Evolutionary conservation across 37 sponge, comb jelly and placozoan species (phyloP).

Genomic region (Oscarella lobularis): DNA sequence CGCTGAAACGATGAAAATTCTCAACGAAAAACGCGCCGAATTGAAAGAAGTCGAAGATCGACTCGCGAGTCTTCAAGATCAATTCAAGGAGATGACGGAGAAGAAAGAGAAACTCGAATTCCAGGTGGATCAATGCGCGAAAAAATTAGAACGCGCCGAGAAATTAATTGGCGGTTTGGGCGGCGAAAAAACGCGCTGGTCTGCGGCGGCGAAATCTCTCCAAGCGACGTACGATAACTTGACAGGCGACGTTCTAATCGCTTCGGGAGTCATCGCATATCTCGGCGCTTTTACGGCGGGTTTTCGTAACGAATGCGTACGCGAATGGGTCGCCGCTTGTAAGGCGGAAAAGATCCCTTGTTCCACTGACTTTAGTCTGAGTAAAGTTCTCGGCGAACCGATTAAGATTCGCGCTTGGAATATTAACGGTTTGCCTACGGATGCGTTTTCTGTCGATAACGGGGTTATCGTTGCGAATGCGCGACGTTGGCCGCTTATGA

Average conservation of each 20-base stretch:
- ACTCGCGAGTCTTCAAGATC: conserved; percentile 63
- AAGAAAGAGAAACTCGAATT: conserved; percentile 85
- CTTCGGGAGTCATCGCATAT: conserved; percentile 94
- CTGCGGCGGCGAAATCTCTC: conserved; percentile 61
- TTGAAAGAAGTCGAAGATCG: conserved; percentile 83
- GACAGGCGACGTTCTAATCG: conserved; percentile 91
- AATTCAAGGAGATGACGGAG: conserved; percentile 76
- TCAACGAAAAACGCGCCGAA: conserved; percentile 86
- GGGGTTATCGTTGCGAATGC: conserved; percentile 93
- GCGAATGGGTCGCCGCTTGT: conserved; percentile 74
- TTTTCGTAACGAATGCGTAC: conserved; percentile 33
- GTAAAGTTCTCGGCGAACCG: conserved; percentile 92
- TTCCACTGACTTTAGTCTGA: conserved; percentile 72
- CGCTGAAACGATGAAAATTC: conserved; percentile 64
- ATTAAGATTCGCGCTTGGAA: conserved; percentile 98
- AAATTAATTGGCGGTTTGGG: conserved; percentile 98
- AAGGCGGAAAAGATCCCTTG: conserved; percentile 66
- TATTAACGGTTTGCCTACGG: conserved; percentile 93
- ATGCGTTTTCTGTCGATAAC: conserved; percentile 92
- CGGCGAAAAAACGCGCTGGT: conserved; percentile 96
- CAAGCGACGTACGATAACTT: conserved; percentile 87
- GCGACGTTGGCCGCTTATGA: conserved; percentile 99
- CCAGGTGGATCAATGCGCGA: conserved; percentile 91
- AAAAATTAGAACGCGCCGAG: conserved; percentile 93
- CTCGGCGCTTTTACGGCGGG: conserved; percentile 96